Evolutionary conservation across 2,113 vertebrate genomes (phyloP), one percentile per base, ranked within the genome.

Genomic region (Takifugu flavidus): DNA sequence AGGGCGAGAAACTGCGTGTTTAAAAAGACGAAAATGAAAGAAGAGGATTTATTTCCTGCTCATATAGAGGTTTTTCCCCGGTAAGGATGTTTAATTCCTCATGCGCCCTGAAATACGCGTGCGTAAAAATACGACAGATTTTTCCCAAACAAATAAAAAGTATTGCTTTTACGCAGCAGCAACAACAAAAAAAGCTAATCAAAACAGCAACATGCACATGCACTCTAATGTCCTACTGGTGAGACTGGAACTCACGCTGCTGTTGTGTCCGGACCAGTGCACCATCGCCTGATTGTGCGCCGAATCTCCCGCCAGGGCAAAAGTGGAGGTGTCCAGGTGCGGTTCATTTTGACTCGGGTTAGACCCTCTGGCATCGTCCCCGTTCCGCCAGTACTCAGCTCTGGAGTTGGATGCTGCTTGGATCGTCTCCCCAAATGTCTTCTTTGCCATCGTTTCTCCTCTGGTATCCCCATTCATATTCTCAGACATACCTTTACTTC

Each of bases 221-320:
- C 44, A 45, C 44, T 45, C 15, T 8, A 6, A n/a, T 49, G 15
- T 49, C 2, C 8, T 6, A 20, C 3, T 49, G 7, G 20, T 49
- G 14, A 34, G 56, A 54, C 51, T 67, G 29, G 54, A 76, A 95
- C 96, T 98, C 90, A 98, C 95, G 65, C 92, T 93, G 84, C 95
- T 98, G 93, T 95, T 97, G 91, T 94, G 93, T 50, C 95, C 95
- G 31, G 94, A 95, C 96, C 95, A 97, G 88, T 97, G 93, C 74
- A 96, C 95, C 95, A 96, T 98, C 78, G 95, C 96, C 85, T 96
- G 95, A 84, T 97, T 98, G 86, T 98, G 95, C 3, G 94, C 94
- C 1, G 94, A 93, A 68, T 98, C 95, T 65, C 94, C 95, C 6
- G 91, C 89, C 62, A 98, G 82, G n/a, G 95, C 91, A 62, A 95